Conservation (phyloP, 2,888 invertebrate genomes). For the Trachelus tabidus region DNA sequence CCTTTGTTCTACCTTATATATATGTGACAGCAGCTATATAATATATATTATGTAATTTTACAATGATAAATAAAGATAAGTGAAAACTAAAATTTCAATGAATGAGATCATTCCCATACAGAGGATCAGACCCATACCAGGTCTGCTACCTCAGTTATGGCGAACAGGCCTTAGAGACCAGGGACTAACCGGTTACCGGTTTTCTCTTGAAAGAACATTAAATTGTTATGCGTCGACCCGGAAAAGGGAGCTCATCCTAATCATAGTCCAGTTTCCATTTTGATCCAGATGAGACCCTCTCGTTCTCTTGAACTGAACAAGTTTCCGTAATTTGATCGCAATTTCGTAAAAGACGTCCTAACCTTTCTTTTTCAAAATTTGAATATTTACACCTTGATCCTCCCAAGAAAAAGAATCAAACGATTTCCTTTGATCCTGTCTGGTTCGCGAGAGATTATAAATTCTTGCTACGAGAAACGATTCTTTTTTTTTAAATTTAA, state of each 20-base stretch:
- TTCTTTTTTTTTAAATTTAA: background rate
- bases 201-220: background rate
- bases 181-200: background rate
- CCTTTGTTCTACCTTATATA: too few species aligned
- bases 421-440: background rate
- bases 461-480: background rate
- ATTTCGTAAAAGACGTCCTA: background rate
- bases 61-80: background rate
- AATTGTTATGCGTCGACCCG: background rate
- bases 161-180: background rate
- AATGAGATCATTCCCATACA: background rate
- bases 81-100: background rate
- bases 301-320: background rate
- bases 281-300: background rate
- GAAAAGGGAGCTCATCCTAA: too few species aligned
- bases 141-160: background rate
- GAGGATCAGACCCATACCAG: background rate
- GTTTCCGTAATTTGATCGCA: background rate
- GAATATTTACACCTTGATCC: background rate
- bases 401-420: background rate
- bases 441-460: background rate
- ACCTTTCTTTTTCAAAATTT: background rate
- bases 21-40: background rate
- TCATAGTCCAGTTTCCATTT: background rate
- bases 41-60: background rate